phyloP scores from a whole-genome alignment of 1,140 invertebrate species.

The Periplaneta americana region DNA sequence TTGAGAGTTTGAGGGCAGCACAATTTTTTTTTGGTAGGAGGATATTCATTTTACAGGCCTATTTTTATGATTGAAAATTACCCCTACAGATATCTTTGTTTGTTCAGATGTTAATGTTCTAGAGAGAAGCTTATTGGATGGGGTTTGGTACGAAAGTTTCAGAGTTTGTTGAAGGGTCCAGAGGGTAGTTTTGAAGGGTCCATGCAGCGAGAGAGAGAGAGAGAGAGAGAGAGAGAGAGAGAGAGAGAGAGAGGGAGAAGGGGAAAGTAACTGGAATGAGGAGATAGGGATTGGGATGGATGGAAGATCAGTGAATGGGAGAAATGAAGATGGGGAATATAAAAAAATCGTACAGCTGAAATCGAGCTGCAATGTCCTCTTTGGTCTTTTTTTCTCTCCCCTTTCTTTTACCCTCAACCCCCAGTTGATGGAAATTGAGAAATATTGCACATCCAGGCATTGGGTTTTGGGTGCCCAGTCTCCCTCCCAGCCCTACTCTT shows the following conservation, averaged over 20 bases:
- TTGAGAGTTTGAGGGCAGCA: background rate
- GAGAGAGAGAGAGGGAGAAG: background rate
- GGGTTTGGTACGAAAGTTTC: background rate
- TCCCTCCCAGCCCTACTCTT: too few species aligned
- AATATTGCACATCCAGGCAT: background rate
- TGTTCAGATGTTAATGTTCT: background rate
- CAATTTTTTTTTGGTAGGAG: background rate
- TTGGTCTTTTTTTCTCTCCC: background rate
- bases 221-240: background rate
- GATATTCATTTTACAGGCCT: background rate
- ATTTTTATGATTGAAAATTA: background rate
- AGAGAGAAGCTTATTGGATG: background rate
- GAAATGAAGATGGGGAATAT: background rate
- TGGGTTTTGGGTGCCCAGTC: background rate
- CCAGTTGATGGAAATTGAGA: background rate
- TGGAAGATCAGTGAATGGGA: background rate
- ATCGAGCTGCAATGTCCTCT: background rate
- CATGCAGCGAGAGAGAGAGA: background rate
- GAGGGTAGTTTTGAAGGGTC: background rate
- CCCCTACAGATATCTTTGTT: background rate
- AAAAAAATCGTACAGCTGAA: background rate
- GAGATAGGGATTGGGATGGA: background rate
- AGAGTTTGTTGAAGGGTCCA: background rate
- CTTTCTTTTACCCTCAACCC: background rate
- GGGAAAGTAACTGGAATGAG: too few species aligned